These are phyloP conservation scores for Standfussiana lucernea DNA, from an alignment of 2,888 invertebrate species.

Conservation along the genomic window DNA sequence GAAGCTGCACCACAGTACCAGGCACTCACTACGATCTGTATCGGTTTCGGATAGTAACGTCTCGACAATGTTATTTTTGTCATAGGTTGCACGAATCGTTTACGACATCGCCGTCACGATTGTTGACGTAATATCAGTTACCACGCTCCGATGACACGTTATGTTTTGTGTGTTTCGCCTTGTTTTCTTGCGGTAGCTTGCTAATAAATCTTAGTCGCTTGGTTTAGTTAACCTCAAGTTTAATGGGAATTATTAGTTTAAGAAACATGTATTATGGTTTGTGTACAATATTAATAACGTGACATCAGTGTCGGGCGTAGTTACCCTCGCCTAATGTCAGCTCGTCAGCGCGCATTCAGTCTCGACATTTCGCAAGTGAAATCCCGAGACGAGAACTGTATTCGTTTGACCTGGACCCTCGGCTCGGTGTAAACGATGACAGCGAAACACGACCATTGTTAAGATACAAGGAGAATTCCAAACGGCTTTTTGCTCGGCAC, in stretches of 20 bases:
- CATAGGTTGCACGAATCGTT: conserved; percentile 79
- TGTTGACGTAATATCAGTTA: conserved; percentile 81
- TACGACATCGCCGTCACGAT: conserved; percentile 81
- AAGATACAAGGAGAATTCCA: conserved; percentile 61
- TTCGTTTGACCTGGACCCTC: conserved; percentile 64
- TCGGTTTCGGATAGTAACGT: conserved; percentile 78
- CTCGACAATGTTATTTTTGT: conserved; percentile 81
- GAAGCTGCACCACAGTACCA: conserved; percentile 30
- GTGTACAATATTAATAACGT: conserved; percentile 62
- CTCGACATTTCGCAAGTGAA: conserved; percentile 66
- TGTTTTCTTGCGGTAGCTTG: conserved; percentile 59
- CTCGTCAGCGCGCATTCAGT: conserved; percentile 72
- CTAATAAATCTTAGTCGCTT: conserved; percentile 40
- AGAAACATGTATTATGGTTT: conserved; percentile 30
- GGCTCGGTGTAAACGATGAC: conserved; percentile 51
- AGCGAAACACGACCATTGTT: conserved; percentile 61
- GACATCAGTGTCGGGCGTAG: conserved; percentile 66
- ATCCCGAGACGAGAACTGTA: conserved; percentile 54
- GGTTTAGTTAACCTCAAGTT: conserved; percentile 41
- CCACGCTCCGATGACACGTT: conserved; percentile 79
- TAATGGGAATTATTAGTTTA: conserved; percentile 34
- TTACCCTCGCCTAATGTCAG: conserved; percentile 69
- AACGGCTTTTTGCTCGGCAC: conserved; percentile 59
- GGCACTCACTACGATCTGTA: conserved; percentile 73
- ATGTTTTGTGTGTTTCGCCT: conserved; percentile 64